Conservation (phyloP, 2,888 invertebrate species). For the Drosophila limbata region DNA sequence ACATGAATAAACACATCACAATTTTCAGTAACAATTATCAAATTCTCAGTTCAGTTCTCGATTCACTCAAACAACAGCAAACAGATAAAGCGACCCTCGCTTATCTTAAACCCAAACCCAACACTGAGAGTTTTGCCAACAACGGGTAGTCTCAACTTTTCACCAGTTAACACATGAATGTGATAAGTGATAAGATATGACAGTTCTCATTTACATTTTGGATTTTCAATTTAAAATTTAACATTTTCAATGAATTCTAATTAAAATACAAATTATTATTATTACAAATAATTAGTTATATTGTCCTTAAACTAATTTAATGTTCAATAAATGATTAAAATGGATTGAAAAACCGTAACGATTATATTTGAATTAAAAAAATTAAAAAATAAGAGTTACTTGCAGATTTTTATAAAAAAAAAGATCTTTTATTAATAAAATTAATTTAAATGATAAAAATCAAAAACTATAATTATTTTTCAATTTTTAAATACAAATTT, state of each 20-base stretch:
- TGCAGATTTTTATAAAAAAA: too few species aligned
- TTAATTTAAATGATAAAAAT: too few species aligned
- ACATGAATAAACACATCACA: background rate
- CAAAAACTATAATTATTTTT: too few species aligned
- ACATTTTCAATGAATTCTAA: background rate
- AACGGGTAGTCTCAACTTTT: background rate
- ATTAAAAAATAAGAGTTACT: too few species aligned
- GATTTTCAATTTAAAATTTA: background rate
- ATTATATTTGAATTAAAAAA: too few species aligned
- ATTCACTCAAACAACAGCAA: background rate
- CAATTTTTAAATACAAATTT: too few species aligned
- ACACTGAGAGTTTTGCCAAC: background rate
- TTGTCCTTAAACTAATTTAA: too few species aligned
- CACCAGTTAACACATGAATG: background rate
- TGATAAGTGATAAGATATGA: background rate
- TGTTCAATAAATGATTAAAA: too few species aligned
- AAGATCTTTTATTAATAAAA: too few species aligned
- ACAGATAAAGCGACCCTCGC: background rate
- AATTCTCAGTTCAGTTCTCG: background rate
- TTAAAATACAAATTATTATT: background rate
- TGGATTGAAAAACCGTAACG: too few species aligned
- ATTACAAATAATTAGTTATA: too few species aligned
- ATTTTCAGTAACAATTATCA: constrained; percentile 4
- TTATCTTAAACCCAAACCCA: background rate
- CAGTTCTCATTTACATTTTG: background rate